Percentiles rank a stretch among this genome's conserved stretches.
phyloP scores from a whole-genome alignment of 2,797 vertebrate genomes.

The Gymnothorax javanicus region DNA sequence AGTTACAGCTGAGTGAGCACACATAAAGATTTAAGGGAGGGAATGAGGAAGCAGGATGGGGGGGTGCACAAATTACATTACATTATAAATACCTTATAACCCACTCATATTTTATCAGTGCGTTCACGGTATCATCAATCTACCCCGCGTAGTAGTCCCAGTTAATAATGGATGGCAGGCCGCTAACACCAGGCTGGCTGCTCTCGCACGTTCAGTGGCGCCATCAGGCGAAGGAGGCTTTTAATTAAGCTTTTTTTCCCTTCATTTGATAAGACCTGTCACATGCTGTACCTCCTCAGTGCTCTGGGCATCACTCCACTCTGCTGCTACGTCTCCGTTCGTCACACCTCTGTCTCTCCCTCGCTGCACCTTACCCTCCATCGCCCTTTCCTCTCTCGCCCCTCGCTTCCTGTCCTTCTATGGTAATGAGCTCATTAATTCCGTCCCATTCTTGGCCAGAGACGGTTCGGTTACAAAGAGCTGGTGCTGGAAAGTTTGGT shows the following conservation, averaged over 20 bases:
- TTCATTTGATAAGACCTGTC: neutral
- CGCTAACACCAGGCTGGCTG: neutral
- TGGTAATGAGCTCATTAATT: constrained; percentile 12
- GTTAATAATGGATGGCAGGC: neutral
- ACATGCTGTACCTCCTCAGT: neutral
- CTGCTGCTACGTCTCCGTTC: neutral
- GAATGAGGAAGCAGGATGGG: too few species aligned
- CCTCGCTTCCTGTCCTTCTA: neutral
- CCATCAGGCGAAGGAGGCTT: neutral
- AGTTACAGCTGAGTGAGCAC: constrained; percentile 7
- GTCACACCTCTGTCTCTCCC: neutral
- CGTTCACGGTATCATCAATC: constrained; percentile 9
- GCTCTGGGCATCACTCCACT: neutral
- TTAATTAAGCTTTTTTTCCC: neutral
- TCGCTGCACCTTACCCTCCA: neutral
- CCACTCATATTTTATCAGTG: neutral
- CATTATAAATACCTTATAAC: constrained; percentile 26
- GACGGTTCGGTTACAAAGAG: neutral
- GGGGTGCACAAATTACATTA: constrained; percentile 17
- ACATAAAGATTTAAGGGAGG: neutral
- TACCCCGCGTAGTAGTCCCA: constrained; percentile 9
- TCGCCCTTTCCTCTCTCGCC: neutral
- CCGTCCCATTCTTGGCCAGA: neutral
- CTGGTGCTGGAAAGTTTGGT: neutral
- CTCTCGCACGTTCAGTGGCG: neutral